These are phyloP conservation scores for Chaetoderma sp. DNA, from an alignment of 2,888 invertebrate genomes.

Conservation along the genomic window DNA sequence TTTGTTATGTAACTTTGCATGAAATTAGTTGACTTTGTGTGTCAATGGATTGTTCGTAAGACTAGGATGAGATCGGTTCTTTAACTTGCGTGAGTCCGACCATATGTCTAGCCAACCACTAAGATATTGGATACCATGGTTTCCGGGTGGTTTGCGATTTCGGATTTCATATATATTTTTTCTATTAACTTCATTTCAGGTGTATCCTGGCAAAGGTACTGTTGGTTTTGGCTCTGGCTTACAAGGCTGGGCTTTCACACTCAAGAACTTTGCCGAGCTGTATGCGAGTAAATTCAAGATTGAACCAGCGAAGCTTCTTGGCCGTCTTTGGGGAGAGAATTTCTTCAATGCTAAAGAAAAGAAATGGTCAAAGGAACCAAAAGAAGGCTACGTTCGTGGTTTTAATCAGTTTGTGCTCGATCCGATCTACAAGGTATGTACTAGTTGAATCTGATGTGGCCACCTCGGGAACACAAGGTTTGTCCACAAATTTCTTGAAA, in stretches of 20 bases:
- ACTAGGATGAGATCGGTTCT: no score
- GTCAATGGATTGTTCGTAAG: no score
- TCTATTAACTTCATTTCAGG: slow-evolving; percentile 68
- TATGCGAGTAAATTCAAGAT: slow-evolving; percentile 97
- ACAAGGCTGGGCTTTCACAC: slow-evolving; percentile 99
- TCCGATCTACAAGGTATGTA: slow-evolving; percentile 93
- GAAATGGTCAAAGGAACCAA: slow-evolving; percentile 84
- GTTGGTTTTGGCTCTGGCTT: slow-evolving; percentile 99
- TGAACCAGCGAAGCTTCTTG: slow-evolving; percentile 94
- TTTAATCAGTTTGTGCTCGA: slow-evolving; percentile 99
- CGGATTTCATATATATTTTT: no score
- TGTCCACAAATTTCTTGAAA: neutral
- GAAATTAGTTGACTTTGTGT: no score
- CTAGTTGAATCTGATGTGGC: neutral
- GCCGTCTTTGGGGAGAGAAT: slow-evolving; percentile 94
- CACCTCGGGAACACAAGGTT: neutral
- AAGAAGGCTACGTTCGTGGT: slow-evolving; percentile 75
- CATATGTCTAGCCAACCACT: no score
- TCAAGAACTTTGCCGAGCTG: slow-evolving; percentile 99
- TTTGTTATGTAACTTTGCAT: no score
- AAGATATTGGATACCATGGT: no score
- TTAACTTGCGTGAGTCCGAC: no score
- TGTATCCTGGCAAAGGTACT: slow-evolving; percentile 97
- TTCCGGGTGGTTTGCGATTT: no score
- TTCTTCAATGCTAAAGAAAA: slow-evolving; percentile 97